Conservation (phyloP, 2,113 vertebrate genomes). For the Natator depressus region DNA sequence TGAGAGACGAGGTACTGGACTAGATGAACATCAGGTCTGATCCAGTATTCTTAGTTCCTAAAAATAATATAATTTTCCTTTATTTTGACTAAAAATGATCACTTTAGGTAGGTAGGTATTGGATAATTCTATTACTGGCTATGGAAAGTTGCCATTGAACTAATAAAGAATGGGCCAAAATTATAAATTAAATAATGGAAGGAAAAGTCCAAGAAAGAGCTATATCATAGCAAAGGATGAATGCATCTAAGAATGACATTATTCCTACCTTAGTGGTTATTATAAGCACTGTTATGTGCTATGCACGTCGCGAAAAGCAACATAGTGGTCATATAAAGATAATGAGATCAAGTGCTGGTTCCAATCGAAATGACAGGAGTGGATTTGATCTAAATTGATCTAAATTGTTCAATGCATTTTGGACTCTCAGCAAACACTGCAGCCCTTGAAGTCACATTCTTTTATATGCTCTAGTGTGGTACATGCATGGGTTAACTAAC, state of each 20-base stretch:
- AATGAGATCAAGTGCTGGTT: background rate
- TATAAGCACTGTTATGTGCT: accelerated
- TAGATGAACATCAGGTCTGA: background rate
- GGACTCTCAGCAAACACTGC: background rate
- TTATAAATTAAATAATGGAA: background rate
- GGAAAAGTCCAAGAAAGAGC: background rate
- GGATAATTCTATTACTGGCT: background rate
- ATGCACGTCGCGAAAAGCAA: background rate
- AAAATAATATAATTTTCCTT: background rate
- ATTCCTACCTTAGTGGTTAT: background rate
- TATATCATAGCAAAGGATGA: background rate
- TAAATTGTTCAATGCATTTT: background rate
- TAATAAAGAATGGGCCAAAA: background rate
- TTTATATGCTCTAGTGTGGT: accelerated
- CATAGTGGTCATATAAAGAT: background rate
- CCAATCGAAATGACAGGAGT: background rate
- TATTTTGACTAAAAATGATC: background rate
- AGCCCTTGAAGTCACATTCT: background rate
- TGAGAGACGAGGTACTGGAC: background rate
- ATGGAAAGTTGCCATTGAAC: background rate
- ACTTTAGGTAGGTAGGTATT: background rate
- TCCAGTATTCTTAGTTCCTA: background rate
- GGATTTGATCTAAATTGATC: background rate
- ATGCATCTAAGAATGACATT: background rate
- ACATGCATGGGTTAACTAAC: accelerated